Conservation (phyloP, 2,113 vertebrate species). For the Lophochroa leadbeateri region DNA sequence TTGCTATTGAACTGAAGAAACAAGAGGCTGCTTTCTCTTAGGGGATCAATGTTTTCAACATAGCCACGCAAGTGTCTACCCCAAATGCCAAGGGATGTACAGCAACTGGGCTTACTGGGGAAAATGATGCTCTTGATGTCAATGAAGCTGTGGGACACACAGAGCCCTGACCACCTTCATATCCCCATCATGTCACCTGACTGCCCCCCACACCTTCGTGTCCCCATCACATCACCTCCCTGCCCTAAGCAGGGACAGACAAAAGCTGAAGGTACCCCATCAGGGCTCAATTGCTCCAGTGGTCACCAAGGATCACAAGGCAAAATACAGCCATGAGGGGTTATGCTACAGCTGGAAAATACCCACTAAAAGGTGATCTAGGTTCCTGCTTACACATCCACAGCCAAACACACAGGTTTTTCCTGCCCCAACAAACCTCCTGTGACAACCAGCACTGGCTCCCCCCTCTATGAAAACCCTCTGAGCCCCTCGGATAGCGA, state of each 20-base stretch:
- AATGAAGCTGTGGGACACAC: not conserved
- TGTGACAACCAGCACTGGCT: not conserved
- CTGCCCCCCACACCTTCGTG: not conserved
- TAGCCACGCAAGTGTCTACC: not conserved
- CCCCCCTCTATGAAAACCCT: not conserved
- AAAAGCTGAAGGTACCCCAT: not conserved
- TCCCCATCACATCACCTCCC: not conserved
- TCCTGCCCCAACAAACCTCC: not conserved
- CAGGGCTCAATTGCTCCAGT: rapidly evolving
- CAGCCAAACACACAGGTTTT: not conserved
- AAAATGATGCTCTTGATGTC: not conserved
- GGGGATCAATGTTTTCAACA: not conserved
- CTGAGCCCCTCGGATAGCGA: not conserved
- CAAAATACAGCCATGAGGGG: not conserved
- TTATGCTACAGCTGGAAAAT: not conserved
- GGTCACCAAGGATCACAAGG: not conserved
- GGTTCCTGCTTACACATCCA: not conserved
- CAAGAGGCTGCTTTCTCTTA: not conserved
- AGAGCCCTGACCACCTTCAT: not conserved
- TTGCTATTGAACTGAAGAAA: not conserved
- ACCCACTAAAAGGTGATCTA: not conserved
- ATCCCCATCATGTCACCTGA: not conserved
- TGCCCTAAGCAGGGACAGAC: not conserved
- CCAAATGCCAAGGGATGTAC: not conserved
- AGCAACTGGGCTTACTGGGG: not conserved